A percentile compares a stretch with the other conserved stretches of the same genome.
phyloP scores from a whole-genome alignment of 2,113 vertebrate genomes.

The Oryzias celebensis region DNA sequence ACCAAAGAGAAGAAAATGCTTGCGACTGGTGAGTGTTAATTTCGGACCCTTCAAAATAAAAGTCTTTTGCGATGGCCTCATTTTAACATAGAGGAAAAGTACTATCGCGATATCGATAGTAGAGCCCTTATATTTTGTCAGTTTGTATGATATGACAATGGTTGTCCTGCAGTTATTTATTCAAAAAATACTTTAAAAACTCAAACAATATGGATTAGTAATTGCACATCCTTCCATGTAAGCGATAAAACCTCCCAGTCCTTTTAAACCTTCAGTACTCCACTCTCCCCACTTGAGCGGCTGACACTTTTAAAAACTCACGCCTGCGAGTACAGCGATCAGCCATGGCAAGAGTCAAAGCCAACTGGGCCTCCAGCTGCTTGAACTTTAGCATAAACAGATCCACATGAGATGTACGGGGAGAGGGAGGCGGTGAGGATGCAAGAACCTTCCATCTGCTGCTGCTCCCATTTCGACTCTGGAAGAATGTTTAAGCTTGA shows the following conservation, averaged over 20 bases:
- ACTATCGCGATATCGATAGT: too few relatives aligned
- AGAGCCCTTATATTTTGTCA: not conserved
- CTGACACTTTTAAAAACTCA: slow-evolving; percentile 43
- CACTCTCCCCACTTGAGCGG: slow-evolving; percentile 30
- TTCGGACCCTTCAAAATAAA: too few relatives aligned
- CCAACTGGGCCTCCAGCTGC: slow-evolving; percentile 62
- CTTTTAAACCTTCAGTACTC: slow-evolving; percentile 41
- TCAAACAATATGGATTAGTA: slow-evolving; percentile 22
- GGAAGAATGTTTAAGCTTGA: slow-evolving; percentile 61
- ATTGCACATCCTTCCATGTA: slow-evolving; percentile 30
- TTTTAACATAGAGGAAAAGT: too few relatives aligned
- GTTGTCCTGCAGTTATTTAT: not conserved
- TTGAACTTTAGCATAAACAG: slow-evolving; percentile 61
- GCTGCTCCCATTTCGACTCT: slow-evolving; percentile 23
- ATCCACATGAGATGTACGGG: slow-evolving; percentile 37
- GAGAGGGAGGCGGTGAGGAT: not conserved
- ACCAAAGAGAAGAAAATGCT: too few relatives aligned
- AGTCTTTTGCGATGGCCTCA: too few relatives aligned
- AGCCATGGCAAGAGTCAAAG: slow-evolving; percentile 34
- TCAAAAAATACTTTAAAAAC: not conserved
- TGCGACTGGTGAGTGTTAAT: too few relatives aligned
- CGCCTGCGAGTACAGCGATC: slow-evolving; percentile 41
- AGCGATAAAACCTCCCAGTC: not conserved
- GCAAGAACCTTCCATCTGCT: slow-evolving; percentile 35
- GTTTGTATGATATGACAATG: too few relatives aligned